A percentile compares a stretch with the other conserved stretches of the same genome.
Evolutionary conservation across 1,140 invertebrate species (phyloP).

Genomic region (Arion vulgaris): DNA sequence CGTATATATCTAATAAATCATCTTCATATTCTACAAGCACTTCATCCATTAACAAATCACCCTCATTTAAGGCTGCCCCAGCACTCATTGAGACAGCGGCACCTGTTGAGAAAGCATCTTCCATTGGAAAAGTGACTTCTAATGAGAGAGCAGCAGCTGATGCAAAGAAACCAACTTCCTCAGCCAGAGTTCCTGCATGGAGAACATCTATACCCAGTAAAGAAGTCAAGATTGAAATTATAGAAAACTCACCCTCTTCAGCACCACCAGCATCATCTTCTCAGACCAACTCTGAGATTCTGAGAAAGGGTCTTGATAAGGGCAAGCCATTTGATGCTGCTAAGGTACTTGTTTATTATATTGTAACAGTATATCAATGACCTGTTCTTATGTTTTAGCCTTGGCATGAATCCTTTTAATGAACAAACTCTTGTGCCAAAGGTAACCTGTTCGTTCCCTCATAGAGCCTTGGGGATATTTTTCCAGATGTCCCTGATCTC

Average conservation of each 20-base stretch:
- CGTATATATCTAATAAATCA: background rate
- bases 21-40: slow-evolving; percentile 24
- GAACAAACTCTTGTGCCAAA: too few species aligned
- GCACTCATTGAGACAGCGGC: background rate
- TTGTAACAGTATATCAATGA: too few species aligned
- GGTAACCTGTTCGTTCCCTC: too few species aligned
- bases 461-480: too few species aligned
- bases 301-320: slow-evolving; percentile 5
- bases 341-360: slow-evolving; percentile 6
- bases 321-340: background rate
- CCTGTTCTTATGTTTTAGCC: too few species aligned
- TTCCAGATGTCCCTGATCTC: too few species aligned
- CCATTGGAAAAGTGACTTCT: background rate
- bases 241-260: slow-evolving; percentile 51
- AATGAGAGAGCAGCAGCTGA: background rate
- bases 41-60: slow-evolving; percentile 12
- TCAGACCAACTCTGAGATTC: slow-evolving; percentile 7
- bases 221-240: slow-evolving; percentile 64
- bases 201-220: slow-evolving; percentile 49
- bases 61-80: slow-evolving; percentile 8
- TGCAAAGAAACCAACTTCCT: slow-evolving; percentile 31
- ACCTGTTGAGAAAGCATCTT: background rate
- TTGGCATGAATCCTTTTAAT: too few species aligned
- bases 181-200: slow-evolving; percentile 51
- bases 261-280: slow-evolving; percentile 9